Base-by-base conservation (phyloP, 2,797 vertebrate species). In the Pristis pectinata region DNA sequence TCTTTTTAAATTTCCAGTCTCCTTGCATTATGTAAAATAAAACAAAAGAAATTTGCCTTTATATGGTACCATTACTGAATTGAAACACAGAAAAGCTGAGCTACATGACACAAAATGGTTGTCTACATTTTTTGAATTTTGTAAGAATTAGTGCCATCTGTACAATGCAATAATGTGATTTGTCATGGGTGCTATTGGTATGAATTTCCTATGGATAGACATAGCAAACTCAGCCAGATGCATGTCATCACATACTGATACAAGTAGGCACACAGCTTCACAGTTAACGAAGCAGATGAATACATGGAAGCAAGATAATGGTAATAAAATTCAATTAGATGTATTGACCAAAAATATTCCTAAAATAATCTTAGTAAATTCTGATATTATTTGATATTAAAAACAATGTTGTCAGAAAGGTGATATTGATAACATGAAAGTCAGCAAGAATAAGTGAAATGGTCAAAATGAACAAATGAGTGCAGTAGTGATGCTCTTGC, bases 111-210 rank as follows among this genome's bases (percentile, higher is more conserved):
- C 41, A 56, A 74, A 76, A 53, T 8, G 27, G 4, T 76, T 76
- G 44, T 22, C 92, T 94, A 94, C 70, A 74, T 94, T 76, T 94
- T 94, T 94, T 53, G 15, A 74, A n/a, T 76, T 94, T 94, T 94
- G 70, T 53, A 49, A 76, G 64, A 94, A 94, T 94, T 74, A 44
- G 53, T 94, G 92, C 92, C 70, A 94, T 76, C 70, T 94, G 92
- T 76, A 76, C 67, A 56, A 76, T 3, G 30, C 92, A 72, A 74
- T 74, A 74, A 94, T 17, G 44, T 74, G 92, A 94, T 94, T 94
- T 17, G 92, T 76, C 92, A 94, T 94, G 92, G 64, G 30, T 74
- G 27, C 92, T 53, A 49, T 53, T 76, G 92, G 27, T 70, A 94
- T 74, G 72, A 93, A 56, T 74, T 56, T 56, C 94, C 44, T 13